Evolutionary conservation across 2,888 invertebrate species (phyloP).

Genomic region (Macropis europaea): DNA sequence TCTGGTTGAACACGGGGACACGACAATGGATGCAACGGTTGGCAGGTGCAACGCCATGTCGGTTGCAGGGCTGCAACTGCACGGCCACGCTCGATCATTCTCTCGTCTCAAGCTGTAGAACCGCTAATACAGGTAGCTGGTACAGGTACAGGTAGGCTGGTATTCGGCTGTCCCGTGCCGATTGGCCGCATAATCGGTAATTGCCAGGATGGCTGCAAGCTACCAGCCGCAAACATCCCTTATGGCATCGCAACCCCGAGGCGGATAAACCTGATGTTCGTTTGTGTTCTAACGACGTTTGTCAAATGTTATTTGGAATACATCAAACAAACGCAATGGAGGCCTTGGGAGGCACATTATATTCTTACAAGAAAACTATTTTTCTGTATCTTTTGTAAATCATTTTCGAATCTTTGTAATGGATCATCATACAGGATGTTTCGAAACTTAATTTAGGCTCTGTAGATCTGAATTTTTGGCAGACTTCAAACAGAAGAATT

Average conservation of each 20-base stretch:
- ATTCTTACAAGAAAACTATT: no score
- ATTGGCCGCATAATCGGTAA: conserved; percentile 68
- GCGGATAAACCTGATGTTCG: conserved; percentile 16
- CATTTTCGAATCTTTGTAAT: no score
- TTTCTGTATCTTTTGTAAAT: no score
- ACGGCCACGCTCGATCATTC: conserved; percentile 57
- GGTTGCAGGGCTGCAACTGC: conserved; percentile 41
- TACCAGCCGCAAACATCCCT: conserved; percentile 59
- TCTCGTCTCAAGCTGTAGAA: conserved; percentile 55
- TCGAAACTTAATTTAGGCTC: no score
- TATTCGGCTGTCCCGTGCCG: conserved; percentile 56
- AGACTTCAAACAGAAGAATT: no score
- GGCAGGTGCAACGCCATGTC: conserved; percentile 53
- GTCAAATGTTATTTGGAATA: no score
- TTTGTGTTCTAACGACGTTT: background rate
- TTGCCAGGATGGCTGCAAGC: conserved; percentile 60
- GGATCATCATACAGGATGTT: no score
- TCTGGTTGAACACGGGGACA: conserved; percentile 18
- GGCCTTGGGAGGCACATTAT: no score
- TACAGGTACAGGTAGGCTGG: no score
- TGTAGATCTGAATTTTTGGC: no score
- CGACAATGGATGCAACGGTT: conserved; percentile 42
- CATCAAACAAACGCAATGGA: no score
- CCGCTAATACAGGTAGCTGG: conserved; percentile 11
- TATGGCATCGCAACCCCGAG: conserved; percentile 29